These are phyloP conservation scores for Stratiomys singularior DNA, from an alignment of 2,888 invertebrate genomes.

Conservation along the genomic window DNA sequence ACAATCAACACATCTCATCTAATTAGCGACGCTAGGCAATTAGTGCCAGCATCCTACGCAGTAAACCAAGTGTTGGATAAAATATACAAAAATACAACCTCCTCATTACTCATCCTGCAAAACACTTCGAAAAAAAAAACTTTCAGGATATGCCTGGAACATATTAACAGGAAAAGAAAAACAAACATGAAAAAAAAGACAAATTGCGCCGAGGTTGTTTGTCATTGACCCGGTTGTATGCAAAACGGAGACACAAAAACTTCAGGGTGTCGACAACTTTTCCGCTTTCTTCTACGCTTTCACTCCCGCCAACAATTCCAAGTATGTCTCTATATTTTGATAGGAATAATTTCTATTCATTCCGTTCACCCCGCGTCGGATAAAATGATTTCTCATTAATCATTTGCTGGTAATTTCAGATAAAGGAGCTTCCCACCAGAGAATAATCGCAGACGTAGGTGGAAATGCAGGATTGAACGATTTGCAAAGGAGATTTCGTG, in stretches of 20 bases:
- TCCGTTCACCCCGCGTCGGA: conserved; percentile 5
- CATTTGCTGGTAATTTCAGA: conserved; percentile 15
- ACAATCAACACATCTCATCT: neutral
- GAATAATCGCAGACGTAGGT: neutral
- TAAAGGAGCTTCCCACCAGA: neutral
- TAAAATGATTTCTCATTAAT: conserved; percentile 36
- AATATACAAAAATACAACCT: neutral
- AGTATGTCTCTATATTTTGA: neutral
- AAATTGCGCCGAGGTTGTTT: neutral
- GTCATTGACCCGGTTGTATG: neutral
- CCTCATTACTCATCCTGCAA: neutral
- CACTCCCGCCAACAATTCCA: neutral
- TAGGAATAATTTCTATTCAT: conserved; percentile 4
- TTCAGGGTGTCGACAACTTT: neutral
- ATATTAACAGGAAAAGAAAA: neutral
- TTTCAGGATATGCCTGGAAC: neutral
- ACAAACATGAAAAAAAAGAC: neutral
- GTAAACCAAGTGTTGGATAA: neutral
- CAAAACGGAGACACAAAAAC: neutral
- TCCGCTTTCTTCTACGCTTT: neutral
- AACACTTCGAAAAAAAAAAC: neutral
- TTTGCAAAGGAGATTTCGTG: neutral
- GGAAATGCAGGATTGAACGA: neutral
- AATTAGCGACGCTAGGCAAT: conserved; percentile 29
- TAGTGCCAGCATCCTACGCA: neutral